Base-by-base conservation (phyloP, 35 echinoderm and acorn worm genomes). In the Heliocidaris erythrogramma region DNA sequence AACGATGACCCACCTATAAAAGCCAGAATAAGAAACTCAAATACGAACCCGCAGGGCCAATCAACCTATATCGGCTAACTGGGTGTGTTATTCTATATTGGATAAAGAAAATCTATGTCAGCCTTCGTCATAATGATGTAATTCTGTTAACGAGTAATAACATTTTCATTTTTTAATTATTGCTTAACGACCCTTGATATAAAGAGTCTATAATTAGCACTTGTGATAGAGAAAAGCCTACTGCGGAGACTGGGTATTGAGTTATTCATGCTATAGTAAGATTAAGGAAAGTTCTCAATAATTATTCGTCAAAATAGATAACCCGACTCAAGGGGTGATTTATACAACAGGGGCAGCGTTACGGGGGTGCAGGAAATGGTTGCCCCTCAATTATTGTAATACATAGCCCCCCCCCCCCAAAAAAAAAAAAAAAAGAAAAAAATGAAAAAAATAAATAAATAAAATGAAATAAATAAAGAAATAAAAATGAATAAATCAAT, bases 111-210 rank as follows among this genome's bases (percentile, higher is more conserved):
- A 78, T 21, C 8, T 21, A 21, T n/a, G 65, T 18, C 7, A 5
- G 65, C 27, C 65, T 78, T n/a, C 65, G 65, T 78, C 65, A n/a
- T 78, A 78, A 78, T 78, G 65, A 78, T 78, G 65, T 78, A 78
- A 78, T 78, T n/a, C 65, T 78, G 17, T 78, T 78, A 78, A 7
- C 65, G 17, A 78, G 65, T 27, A 78, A 78, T 78, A 78, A 78
- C 65, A 24, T 27, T 78, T 78, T 78, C 65, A 78, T 78, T 78
- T 78, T 78, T 21, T 78, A 78, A 78, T 78, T 24, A 78, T 78
- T 24, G 18, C 65, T 27, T 78, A 78, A 78, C 8, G 65, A 78
- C 17, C 65, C 65, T 78, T 8, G 27, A 27, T 7, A 78, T 24
- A 78, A n/a, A 78, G 4, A 5, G 21, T 78, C 65, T 24, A 78